These are phyloP conservation scores for Achlya flavicornis DNA, from an alignment of 2,888 invertebrate genomes.

Conservation along the genomic window DNA sequence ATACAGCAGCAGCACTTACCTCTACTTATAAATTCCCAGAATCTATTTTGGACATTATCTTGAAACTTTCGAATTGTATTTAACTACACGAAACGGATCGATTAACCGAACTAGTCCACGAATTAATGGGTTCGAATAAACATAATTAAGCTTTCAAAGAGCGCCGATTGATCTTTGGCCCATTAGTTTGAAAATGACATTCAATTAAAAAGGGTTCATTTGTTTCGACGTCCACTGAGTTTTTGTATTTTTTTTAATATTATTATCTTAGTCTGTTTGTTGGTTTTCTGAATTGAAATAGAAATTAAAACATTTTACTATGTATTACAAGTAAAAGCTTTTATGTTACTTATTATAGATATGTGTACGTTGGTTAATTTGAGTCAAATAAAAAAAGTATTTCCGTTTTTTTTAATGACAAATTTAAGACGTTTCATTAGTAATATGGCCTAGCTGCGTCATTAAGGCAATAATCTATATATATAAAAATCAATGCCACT, in stretches of 20 bases:
- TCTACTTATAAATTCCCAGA: slow-evolving; percentile 35
- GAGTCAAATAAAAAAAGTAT: no score
- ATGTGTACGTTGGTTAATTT: not conserved
- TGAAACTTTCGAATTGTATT: slow-evolving; percentile 56
- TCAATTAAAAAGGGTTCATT: slow-evolving; percentile 65
- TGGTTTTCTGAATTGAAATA: not conserved
- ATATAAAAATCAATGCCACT: no score
- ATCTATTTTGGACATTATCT: slow-evolving; percentile 40
- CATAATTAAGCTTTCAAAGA: slow-evolving; percentile 79
- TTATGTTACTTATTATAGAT: not conserved
- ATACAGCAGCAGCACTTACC: slow-evolving; percentile 47
- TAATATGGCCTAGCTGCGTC: no score
- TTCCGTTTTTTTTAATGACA: no score
- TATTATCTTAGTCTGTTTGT: slow-evolving; percentile 22
- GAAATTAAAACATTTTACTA: slow-evolving; percentile 8
- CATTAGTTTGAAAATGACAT: slow-evolving; percentile 70
- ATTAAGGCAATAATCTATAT: no score
- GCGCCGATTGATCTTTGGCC: slow-evolving; percentile 66
- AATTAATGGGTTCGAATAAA: slow-evolving; percentile 75
- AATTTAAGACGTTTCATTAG: no score
- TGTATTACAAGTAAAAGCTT: not conserved
- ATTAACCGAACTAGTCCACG: slow-evolving; percentile 68
- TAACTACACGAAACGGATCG: slow-evolving; percentile 57
- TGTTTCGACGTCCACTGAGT: slow-evolving; percentile 36
- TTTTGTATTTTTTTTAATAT: slow-evolving; percentile 17